phyloP scores from a whole-genome alignment of 2,888 invertebrate genomes.

The Ormyrus pomaceus region DNA sequence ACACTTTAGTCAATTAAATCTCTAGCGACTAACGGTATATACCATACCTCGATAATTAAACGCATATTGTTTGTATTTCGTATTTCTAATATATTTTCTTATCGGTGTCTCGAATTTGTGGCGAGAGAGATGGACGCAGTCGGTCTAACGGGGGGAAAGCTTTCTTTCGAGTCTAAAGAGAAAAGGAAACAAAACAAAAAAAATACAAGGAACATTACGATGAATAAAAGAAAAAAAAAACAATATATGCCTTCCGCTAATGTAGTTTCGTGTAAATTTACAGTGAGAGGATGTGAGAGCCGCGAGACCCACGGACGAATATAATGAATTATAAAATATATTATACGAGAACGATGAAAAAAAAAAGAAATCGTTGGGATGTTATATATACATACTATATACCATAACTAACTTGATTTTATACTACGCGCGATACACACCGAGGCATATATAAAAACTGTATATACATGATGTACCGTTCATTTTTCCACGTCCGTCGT shows the following conservation, averaged over 20 bases:
- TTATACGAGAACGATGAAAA: constrained; percentile 29
- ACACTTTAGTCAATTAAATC: too few species aligned
- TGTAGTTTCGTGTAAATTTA: constrained; percentile 53
- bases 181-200: not conserved
- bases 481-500: constrained; percentile 38
- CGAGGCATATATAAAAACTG: not conserved
- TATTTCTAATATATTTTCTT: not conserved
- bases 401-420: constrained; percentile 46
- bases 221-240: constrained; percentile 26
- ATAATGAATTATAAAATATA: constrained; percentile 25
- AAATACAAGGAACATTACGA: not conserved
- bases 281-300: constrained; percentile 25
- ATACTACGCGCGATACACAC: constrained; percentile 34
- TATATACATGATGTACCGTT: constrained; percentile 26
- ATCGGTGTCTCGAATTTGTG: constrained; percentile 32
- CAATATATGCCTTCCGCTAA: constrained; percentile 57
- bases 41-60: not conserved
- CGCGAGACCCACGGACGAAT: not conserved
- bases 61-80: not conserved
- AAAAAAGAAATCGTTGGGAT: constrained; percentile 31
- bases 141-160: not conserved
- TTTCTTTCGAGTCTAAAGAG: not conserved
- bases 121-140: constrained; percentile 1
- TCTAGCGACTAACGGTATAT: too few species aligned
- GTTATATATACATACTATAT: constrained; percentile 40